Base-by-base conservation (phyloP, 2,113 vertebrate species). In the Phaethornis superciliosus region DNA sequence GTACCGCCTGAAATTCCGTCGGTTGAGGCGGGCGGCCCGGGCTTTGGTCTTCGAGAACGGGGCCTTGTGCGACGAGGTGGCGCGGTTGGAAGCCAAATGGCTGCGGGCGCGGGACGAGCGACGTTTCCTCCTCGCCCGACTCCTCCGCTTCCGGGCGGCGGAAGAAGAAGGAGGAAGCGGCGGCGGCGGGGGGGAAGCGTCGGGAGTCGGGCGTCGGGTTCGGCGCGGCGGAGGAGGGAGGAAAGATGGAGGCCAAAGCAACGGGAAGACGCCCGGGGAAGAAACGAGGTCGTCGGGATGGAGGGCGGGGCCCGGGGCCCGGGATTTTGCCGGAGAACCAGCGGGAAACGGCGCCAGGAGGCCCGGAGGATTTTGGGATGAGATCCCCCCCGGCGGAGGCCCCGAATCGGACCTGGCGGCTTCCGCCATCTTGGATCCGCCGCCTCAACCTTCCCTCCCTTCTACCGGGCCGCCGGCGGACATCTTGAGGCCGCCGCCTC, bases 81-180 rank as follows among this genome's bases (percentile, higher is more conserved):
- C 37, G 37, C 37, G 37, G 37, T 10, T 37, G 37, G 37, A 37
- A 10, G 37, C 37, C 8, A 37, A 37, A 37, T 37, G 37, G 37
- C 37, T 37, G 37, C 37, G 37, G 37, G 37, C 37, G 28, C 99
- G 98, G 90, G 98, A 99, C 72, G 99, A 99, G 86, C 98, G 99
- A 35, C 99, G 98, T 93, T 99, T 99, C 94, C 96, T 99, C 69
- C 93, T 99, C 51, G 98, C 98, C 94, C 98, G 98, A 9, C 94
- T 99, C 49, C 96, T 99, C 71, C 99, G 98, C 94, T 98, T 99
- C 69, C 99, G 99, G 95, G 98, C 98, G 12, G 44, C 98, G 30
- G 90, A 89, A 6, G 96, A 97, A 58, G 95, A 95, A n/a, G n/a
- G n/a, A n/a, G n/a, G n/a, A n/a, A n/a, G n/a, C n/a, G 35, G 92